Evolutionary conservation across 1,140 invertebrate genomes (phyloP), one percentile per base, ranked within the genome.

Genomic region (Trachelipus rathkii): DNA sequence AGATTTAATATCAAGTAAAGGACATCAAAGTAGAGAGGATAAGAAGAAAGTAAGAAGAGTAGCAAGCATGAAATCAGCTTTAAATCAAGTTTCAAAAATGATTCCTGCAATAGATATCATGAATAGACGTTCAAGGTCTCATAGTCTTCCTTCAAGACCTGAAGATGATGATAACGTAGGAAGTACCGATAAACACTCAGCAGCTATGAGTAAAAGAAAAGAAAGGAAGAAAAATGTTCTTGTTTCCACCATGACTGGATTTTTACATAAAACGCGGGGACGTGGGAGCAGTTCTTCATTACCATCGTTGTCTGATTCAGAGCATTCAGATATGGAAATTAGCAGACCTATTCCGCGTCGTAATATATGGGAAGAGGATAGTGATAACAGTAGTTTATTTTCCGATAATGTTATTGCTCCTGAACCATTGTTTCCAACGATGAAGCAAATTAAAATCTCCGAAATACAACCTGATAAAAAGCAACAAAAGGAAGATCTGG

Each of bases 41-140:
- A 78, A 78, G 44, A 81, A 81, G 73, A 89, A 82, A 88, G 89
- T 79, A 90, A 90, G 84, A 81, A 86, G 69, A 81, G 83, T 5
- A 91, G 91, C 84, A 92, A 92, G 83, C 86, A 90, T 44, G 89
- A 90, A 92, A 85, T 81, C 91, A 66, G 92, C 92, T 0, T 92
- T 94, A 89, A 92, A 88, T 82, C 91, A 91, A 0, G 89, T 93
- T 81, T 92, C 89, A 82, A 90, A 90, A 82, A 92, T 93, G 89
- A 84, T 95, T 44, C 92, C 92, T 0, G 92, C 93, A 83, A 86
- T 94, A 77, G 91, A 93, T 85, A 85, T 94, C 67, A 88, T 89
- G 9, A 81, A 81, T 19, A 93, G 91, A 84, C 87, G 92, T 77
- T 89, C 91, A 84, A 87, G 93, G 81, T 94, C 92, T 43, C 90